A percentile compares a stretch with the other conserved stretches of the same genome.
Conservation (phyloP, 2,888 invertebrate genomes). For the Perithous albicinctus region DNA sequence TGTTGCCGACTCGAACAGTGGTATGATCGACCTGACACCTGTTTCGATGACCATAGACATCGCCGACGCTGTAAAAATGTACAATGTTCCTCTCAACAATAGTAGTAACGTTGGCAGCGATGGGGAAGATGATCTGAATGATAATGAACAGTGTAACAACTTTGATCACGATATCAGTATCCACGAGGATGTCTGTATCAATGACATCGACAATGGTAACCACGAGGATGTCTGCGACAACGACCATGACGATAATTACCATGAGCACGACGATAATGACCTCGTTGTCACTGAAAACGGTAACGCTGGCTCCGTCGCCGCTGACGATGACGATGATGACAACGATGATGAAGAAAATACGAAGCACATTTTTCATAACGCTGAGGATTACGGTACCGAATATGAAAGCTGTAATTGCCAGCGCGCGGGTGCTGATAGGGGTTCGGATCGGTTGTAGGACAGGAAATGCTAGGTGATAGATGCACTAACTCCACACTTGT, state of each 20-base stretch:
- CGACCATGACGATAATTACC: not conserved
- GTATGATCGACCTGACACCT: slow-evolving; percentile 8
- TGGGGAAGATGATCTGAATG: slow-evolving; percentile 4
- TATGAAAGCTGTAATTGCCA: slow-evolving; percentile 8
- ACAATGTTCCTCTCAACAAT: slow-evolving; percentile 4
- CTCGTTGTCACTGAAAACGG: slow-evolving; percentile 8
- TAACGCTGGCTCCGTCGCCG: not conserved
- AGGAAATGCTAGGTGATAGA: too few relatives aligned
- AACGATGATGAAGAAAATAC: not conserved
- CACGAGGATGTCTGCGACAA: slow-evolving; percentile 2
- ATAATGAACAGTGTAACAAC: slow-evolving; percentile 4
- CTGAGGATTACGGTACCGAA: slow-evolving; percentile 8
- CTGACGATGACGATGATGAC: slow-evolving; percentile 8
- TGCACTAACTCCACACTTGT: too few relatives aligned
- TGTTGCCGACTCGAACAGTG: slow-evolving; percentile 1
- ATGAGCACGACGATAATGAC: slow-evolving; percentile 8
- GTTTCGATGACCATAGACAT: slow-evolving; percentile 2
- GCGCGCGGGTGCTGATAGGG: too few relatives aligned
- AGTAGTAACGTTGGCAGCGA: slow-evolving; percentile 8
- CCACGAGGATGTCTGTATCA: too few relatives aligned
- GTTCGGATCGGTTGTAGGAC: too few relatives aligned
- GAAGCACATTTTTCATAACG: too few relatives aligned
- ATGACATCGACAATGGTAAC: too few relatives aligned
- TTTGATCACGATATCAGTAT: slow-evolving; percentile 2
- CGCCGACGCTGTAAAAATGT: slow-evolving; percentile 5